Evolutionary conservation across 1,140 invertebrate genomes (phyloP), one percentile per base, ranked within the genome.

Genomic region (Babylonia areolata): DNA sequence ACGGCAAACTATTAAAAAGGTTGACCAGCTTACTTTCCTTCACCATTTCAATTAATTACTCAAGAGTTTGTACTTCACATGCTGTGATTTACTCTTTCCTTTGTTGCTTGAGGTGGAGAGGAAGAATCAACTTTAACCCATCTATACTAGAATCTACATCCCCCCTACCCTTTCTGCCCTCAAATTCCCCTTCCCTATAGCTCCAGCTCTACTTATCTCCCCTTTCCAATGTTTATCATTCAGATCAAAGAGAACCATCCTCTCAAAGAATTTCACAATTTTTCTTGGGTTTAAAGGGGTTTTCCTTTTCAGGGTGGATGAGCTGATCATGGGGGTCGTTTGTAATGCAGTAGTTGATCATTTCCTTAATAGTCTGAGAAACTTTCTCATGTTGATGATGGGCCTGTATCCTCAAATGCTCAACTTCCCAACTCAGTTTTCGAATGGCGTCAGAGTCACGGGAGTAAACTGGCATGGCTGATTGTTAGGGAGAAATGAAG

Each of bases 291-390:
- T 87, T 89, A 84, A 90, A 90, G 0, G 86, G 90, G 69, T 90
- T 90, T n/a, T 87, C 87, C 51, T 90, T 90, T 9, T 89, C 90
- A 69, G 90, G 90, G 73, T 86, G 77, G 20, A 90, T 90, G 9
- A 90, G 82, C 28, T 79, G 85, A 73, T 90, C 90, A 85, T 42
- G 64, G 23, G 71, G 35, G 42, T 86, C 81, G 64, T 86, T 81
- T 31, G 84, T 51, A 58, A 86, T 73, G 39, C 81, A 85, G 64
- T 88, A 90, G 37, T 82, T 54, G 58, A 88, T 73, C 58, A 90
- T 78, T 33, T 90, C 87, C 40, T 73, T 69, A n/a, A 91, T 84
- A 23, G 89, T 88, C 71, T 89, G 37, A 15, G 87, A 89, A 12
- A 87, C 40, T 77, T 85, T 87, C 28, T 80, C 23, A 20, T 85